Evolutionary conservation across 30 jellyfish, hydroid and myxozoan genomes (phyloP).

Genomic region (Aurelia coerulea): DNA sequence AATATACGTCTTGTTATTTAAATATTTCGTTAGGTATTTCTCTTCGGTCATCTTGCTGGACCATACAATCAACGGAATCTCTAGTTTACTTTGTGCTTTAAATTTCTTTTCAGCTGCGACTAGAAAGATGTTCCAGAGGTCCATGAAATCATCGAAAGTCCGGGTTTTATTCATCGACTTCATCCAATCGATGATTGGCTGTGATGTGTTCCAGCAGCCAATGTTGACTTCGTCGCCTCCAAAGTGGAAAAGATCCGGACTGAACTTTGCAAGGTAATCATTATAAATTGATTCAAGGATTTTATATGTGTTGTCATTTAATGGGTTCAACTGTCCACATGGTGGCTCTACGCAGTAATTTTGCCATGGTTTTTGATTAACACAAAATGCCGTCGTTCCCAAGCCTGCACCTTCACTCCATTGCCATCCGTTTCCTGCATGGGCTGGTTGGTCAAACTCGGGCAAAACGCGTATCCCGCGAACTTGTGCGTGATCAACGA

Average conservation of each 20-base stretch:
- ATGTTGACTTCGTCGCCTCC: constrained; percentile 73
- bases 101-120: constrained; percentile 27
- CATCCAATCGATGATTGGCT: constrained; percentile 56
- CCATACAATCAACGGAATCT: constrained; percentile 63
- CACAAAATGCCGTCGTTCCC: constrained; percentile 72
- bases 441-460: constrained; percentile 85
- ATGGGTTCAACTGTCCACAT: constrained; percentile 72
- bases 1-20: constrained; percentile 33
- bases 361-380: constrained; percentile 60
- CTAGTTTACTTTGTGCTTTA: constrained; percentile 16
- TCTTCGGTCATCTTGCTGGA: constrained; percentile 57
- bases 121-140: constrained; percentile 54
- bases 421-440: constrained; percentile 79
- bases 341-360: constrained; percentile 72
- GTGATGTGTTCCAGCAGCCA: constrained; percentile 67
- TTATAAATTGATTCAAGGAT: constrained; percentile 34
- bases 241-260: constrained; percentile 69
- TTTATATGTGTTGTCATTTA: constrained; percentile 48
- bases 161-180: constrained; percentile 15
- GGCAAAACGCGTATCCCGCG: constrained; percentile 75
- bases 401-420: constrained; percentile 64
- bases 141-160: constrained; percentile 41
- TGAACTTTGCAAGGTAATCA: constrained; percentile 45
- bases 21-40: constrained; percentile 39
- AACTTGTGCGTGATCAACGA: constrained; percentile 28